A percentile compares a stretch with the other conserved stretches of the same genome.
Conservation (phyloP, 2,113 vertebrate species). For the Calcarius ornatus region DNA sequence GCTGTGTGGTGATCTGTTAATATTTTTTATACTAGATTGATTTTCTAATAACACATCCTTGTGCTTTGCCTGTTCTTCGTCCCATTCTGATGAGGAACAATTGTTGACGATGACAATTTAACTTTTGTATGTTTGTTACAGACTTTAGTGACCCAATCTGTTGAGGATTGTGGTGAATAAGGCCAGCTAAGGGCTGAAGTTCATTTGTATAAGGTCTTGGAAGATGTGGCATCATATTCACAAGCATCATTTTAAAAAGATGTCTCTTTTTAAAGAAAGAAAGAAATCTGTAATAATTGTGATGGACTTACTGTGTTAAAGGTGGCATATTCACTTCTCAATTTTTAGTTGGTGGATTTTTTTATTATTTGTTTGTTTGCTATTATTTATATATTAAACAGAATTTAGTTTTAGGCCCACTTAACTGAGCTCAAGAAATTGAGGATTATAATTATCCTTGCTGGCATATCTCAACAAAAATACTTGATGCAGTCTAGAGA, state of each 20-base stretch:
- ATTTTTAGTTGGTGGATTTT: background rate
- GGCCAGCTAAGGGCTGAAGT: background rate
- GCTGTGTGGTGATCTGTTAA: background rate
- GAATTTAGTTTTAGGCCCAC: background rate
- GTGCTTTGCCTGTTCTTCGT: background rate
- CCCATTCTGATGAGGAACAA: background rate
- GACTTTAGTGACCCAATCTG: background rate
- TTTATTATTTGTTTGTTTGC: background rate
- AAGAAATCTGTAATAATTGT: background rate
- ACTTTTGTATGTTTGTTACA: background rate
- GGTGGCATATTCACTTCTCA: background rate
- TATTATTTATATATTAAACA: background rate
- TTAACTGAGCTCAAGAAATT: background rate
- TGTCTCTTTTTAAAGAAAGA: too few relatives aligned
- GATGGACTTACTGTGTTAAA: background rate
- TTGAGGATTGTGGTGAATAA: background rate
- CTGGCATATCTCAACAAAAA: background rate
- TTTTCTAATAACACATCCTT: background rate
- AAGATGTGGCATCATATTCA: slow-evolving; percentile 4
- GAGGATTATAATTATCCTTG: background rate
- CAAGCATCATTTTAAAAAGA: slow-evolving; percentile 27
- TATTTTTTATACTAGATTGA: background rate
- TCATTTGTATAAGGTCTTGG: background rate
- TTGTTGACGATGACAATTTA: background rate
- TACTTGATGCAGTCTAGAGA: background rate